These are phyloP conservation scores for Andrena marginata DNA, from an alignment of 2,888 invertebrate species.

Conservation along the genomic window DNA sequence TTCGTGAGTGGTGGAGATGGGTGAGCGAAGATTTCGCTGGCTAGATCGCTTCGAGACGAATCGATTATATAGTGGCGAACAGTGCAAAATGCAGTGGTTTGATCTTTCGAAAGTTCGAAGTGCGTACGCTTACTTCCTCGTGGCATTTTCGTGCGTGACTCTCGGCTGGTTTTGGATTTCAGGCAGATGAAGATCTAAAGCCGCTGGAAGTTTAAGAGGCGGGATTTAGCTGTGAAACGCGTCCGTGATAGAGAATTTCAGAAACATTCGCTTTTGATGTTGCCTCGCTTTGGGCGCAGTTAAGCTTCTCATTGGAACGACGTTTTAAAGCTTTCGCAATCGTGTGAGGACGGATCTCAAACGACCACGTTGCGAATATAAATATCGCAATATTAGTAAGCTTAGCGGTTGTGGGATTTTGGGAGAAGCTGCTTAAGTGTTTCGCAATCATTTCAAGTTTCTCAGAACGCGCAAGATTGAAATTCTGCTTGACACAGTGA, in stretches of 20 bases:
- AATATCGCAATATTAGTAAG: not conserved
- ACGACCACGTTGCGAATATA: not conserved
- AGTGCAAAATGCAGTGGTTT: no score
- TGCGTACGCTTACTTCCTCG: no score
- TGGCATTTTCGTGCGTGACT: no score
- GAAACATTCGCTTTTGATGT: conserved; percentile 22
- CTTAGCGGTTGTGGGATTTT: not conserved
- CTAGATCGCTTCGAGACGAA: no score
- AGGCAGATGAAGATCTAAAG: not conserved
- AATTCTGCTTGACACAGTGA: not conserved
- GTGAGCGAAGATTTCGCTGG: no score
- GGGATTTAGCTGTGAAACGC: not conserved
- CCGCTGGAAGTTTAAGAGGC: not conserved
- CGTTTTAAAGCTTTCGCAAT: not conserved
- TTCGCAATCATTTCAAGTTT: not conserved
- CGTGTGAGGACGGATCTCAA: not conserved
- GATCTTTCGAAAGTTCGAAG: no score
- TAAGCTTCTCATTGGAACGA: not conserved
- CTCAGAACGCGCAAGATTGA: not conserved
- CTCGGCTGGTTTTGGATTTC: no score
- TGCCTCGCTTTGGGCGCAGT: conserved; percentile 7
- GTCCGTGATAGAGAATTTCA: not conserved
- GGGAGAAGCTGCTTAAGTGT: no score
- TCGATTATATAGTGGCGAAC: no score
- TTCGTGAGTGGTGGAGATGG: no score